Conservation (phyloP, 1,140 invertebrate species). For the Scylla paramamosain region DNA sequence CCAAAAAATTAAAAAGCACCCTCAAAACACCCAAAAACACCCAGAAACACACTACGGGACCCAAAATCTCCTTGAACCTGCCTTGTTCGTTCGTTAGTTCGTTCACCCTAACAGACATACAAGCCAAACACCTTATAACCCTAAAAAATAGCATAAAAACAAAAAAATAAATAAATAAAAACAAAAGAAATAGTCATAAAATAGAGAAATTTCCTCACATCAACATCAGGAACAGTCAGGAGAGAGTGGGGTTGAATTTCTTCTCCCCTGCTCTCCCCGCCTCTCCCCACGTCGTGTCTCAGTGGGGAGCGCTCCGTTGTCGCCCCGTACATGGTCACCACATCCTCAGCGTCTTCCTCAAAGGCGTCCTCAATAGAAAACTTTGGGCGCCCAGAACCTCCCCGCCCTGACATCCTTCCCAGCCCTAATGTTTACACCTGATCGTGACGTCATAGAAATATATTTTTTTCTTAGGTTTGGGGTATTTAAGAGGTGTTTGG, state of each 20-base stretch:
- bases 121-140: too few relatives aligned
- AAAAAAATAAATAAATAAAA: too few relatives aligned
- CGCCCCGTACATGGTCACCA: conserved; percentile 88
- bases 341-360: conserved; percentile 89
- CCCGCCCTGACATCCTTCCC: not conserved
- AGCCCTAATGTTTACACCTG: conserved; percentile 38
- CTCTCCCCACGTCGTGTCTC: conserved; percentile 78
- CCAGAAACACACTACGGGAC: too few relatives aligned
- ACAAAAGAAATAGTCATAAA: not conserved
- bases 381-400: not conserved
- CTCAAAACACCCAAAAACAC: too few relatives aligned
- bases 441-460: not conserved
- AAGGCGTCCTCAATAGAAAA: conserved; percentile 92
- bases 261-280: not conserved
- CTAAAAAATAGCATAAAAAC: too few relatives aligned
- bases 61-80: too few relatives aligned
- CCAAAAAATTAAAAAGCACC: too few relatives aligned
- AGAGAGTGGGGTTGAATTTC: not conserved
- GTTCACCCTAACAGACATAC: too few relatives aligned
- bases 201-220: too few relatives aligned
- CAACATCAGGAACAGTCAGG: conserved; percentile 42
- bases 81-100: too few relatives aligned
- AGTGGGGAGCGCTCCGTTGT: conserved; percentile 84
- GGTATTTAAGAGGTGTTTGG: too few relatives aligned
- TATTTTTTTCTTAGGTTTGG: too few relatives aligned